Evolutionary conservation across 30 jellyfish, hydroid and myxozoan species (phyloP).

Genomic region (Hydra vulgaris): DNA sequence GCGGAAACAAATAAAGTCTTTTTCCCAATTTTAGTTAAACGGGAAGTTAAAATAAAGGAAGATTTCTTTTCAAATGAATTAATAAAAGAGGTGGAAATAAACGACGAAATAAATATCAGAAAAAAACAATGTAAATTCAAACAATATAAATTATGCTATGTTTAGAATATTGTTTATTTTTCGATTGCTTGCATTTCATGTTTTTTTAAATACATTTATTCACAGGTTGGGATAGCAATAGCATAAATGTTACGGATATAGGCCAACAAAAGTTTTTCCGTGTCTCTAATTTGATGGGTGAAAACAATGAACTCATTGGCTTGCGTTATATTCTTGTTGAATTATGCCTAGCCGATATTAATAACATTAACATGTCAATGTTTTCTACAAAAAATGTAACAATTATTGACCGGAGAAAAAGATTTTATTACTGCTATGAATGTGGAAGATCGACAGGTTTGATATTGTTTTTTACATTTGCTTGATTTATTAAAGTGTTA

Average conservation of each 20-base stretch:
- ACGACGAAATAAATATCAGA: no score
- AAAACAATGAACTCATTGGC: constrained; percentile 11
- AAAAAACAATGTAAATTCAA: no score
- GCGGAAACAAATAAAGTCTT: neutral
- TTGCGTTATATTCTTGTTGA: constrained; percentile 6
- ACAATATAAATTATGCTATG: no score
- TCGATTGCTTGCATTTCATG: neutral
- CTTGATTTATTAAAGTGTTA: neutral
- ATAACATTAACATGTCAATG: neutral
- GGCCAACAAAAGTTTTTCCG: neutral
- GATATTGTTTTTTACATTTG: neutral
- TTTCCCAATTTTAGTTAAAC: neutral
- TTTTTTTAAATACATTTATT: neutral
- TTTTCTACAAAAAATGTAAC: neutral
- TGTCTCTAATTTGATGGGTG: neutral
- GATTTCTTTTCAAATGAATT: no score
- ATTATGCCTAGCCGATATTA: neutral
- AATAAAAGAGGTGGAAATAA: no score
- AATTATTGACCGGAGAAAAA: constrained; percentile 20
- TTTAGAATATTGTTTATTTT: neutral
- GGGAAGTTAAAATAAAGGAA: no score
- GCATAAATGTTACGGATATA: neutral
- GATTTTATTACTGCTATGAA: constrained; percentile 67
- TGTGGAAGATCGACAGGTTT: constrained; percentile 73
- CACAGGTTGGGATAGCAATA: neutral